These are phyloP conservation scores for Ischnus inquisitorius DNA, from an alignment of 2,888 invertebrate species.

Conservation along the genomic window DNA sequence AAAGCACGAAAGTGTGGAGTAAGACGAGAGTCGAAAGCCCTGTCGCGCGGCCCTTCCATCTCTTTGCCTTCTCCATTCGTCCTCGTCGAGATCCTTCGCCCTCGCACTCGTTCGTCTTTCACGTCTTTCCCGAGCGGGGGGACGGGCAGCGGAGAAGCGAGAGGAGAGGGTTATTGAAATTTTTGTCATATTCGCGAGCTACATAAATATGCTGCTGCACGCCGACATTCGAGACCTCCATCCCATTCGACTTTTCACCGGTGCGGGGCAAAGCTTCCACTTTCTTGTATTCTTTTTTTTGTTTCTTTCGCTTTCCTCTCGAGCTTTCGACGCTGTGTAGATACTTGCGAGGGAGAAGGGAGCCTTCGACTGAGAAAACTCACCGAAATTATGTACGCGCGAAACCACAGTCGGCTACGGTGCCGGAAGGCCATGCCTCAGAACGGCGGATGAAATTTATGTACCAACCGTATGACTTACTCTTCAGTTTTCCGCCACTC, in stretches of 20 bases:
- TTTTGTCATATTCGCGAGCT: constrained; percentile 71
- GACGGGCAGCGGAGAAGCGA: too few species aligned
- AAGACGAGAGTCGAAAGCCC: constrained; percentile 29
- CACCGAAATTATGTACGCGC: constrained; percentile 55
- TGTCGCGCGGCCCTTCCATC: neutral
- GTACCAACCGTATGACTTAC: constrained; percentile 24
- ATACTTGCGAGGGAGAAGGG: neutral
- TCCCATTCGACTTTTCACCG: constrained; percentile 2
- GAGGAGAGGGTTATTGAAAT: constrained; percentile 74
- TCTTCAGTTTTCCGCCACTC: constrained; percentile 12
- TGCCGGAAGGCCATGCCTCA: neutral
- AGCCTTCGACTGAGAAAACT: constrained; percentile 38
- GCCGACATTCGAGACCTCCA: constrained; percentile 39
- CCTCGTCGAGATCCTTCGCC: constrained; percentile 46
- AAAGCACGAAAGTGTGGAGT: constrained; percentile 23
- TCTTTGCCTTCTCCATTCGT: constrained; percentile 36
- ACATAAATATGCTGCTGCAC: constrained; percentile 66
- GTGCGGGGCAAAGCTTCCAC: constrained; percentile 18
- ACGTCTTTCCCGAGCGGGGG: neutral
- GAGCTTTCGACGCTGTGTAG: constrained; percentile 50
- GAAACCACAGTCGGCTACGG: constrained; percentile 30
- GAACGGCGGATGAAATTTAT: constrained; percentile 2
- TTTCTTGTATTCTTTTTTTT: constrained; percentile 16
- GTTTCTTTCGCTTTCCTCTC: constrained; percentile 7
- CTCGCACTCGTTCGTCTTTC: constrained; percentile 34